Evolutionary conservation across 2,113 vertebrate species (phyloP), one percentile per base, ranked within the genome.

Genomic region (Raja brachyura): DNA sequence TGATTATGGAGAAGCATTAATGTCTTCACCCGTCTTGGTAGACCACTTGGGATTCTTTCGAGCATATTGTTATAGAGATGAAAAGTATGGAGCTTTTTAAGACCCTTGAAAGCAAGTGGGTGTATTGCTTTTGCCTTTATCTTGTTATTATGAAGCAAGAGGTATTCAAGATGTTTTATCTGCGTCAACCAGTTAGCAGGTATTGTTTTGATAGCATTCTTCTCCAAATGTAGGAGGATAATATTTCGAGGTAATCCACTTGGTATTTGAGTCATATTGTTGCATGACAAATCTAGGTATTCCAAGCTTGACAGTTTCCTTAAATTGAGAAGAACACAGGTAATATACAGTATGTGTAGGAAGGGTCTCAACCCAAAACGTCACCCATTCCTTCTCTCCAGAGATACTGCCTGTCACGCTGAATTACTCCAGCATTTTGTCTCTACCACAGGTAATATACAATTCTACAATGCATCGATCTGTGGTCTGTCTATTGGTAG

Each of bases 41-140:
- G 96, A 63, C 98, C 97, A 0, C 97, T 96, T 93, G 99, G 99
- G 93, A 99, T 97, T 0, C 97, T 96, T 94, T 99, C 98, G 94
- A 99, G 96, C 74, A 97, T 95, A 88, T 99, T 99, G 96, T 99
- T 99, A 96, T 99, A 98, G 95, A 99, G 96, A 94, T 99, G 98
- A 88, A 99, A 96, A 0, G 99, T 99, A 96, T 99, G 99, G 63
- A 99, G 96, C 94, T 98, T 97, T 96, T 99, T 99, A 94, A 99
- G 96, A 54, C 98, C 98, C 6, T 97, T 97, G 95, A 99, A 99
- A 93, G 98, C 98, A 76, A 94, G 93, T 0, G 97, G 97, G 94
- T 99, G 97, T 94, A 99, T 99, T 93, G 97, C 97, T 5, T 96
- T 96, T 0, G 98, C 98, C 59, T 96, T 98, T 75, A 99, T 95